Percentiles rank a stretch among this genome's conserved stretches.
Evolutionary conservation across 1,140 invertebrate genomes (phyloP).

Genomic region (Patella vulgata): DNA sequence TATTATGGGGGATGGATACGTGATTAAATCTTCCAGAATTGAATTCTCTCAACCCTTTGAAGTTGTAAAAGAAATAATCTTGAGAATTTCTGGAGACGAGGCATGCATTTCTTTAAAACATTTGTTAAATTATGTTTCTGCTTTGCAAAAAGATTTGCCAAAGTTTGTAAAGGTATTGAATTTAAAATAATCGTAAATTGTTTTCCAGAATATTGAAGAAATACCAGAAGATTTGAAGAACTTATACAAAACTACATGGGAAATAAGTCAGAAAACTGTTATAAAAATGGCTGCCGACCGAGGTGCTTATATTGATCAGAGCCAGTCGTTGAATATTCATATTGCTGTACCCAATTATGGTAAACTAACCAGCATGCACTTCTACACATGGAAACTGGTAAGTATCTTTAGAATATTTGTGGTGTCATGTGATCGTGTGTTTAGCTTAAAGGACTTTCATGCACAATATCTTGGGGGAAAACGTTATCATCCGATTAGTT

Average conservation of each 20-base stretch:
- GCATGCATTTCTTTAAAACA: background rate
- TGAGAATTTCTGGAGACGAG: background rate
- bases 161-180: too few relatives aligned
- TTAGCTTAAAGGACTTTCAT: too few relatives aligned
- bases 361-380: conserved; percentile 97
- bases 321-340: conserved; percentile 96
- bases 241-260: conserved; percentile 99
- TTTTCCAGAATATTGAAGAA: conserved; percentile 80
- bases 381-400: conserved; percentile 95
- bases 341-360: conserved; percentile 93
- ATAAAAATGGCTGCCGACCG: conserved; percentile 98
- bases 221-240: conserved; percentile 91
- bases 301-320: conserved; percentile 98
- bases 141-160: too few relatives aligned
- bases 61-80: background rate
- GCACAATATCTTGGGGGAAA: too few relatives aligned
- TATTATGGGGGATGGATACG: background rate
- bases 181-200: too few relatives aligned
- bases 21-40: too few relatives aligned
- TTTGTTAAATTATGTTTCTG: too few relatives aligned
- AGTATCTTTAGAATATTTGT: conserved; percentile 21
- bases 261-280: conserved; percentile 93
- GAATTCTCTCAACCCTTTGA: background rate
- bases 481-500: too few relatives aligned
- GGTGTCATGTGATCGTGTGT: too few relatives aligned